These are phyloP conservation scores for Sepioteuthis lessoniana DNA, from an alignment of 2,888 invertebrate species.

Conservation along the genomic window DNA sequence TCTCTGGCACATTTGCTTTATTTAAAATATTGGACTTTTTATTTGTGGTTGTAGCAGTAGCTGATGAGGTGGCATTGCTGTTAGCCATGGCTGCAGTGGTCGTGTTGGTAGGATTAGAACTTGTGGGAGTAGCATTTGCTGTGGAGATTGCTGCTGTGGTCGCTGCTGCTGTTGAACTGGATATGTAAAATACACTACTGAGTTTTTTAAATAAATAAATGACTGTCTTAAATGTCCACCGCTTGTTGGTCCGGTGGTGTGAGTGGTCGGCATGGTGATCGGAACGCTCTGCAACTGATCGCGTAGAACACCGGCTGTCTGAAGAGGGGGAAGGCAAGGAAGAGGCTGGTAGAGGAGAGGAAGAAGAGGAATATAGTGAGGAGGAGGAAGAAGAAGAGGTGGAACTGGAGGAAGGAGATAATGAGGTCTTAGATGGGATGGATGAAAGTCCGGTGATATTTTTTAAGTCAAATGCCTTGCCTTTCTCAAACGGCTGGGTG, in stretches of 20 bases:
- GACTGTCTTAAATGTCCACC: conserved; percentile 41
- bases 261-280: conserved; percentile 40
- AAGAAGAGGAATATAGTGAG: not conserved
- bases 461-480: conserved; percentile 76
- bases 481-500: conserved; percentile 79
- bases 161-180: not conserved
- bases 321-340: conserved; percentile 38
- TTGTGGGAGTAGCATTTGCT: not conserved
- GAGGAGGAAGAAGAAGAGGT: not conserved
- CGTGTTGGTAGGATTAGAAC: not conserved
- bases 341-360: not conserved
- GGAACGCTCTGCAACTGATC: conserved; percentile 36
- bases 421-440: conserved; percentile 4
- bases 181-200: conserved; percentile 36
- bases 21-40: conserved; percentile 46
- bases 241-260: conserved; percentile 15
- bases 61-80: not conserved
- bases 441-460: conserved; percentile 67
- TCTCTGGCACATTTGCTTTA: conserved; percentile 42
- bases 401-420: not conserved
- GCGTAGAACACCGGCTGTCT: conserved; percentile 13
- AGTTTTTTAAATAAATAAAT: conserved; percentile 47
- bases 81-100: not conserved
- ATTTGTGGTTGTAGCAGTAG: conserved; percentile 1
- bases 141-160: not conserved